These are phyloP conservation scores for Aradus depressus DNA, from an alignment of 2,888 invertebrate species.

Conservation along the genomic window DNA sequence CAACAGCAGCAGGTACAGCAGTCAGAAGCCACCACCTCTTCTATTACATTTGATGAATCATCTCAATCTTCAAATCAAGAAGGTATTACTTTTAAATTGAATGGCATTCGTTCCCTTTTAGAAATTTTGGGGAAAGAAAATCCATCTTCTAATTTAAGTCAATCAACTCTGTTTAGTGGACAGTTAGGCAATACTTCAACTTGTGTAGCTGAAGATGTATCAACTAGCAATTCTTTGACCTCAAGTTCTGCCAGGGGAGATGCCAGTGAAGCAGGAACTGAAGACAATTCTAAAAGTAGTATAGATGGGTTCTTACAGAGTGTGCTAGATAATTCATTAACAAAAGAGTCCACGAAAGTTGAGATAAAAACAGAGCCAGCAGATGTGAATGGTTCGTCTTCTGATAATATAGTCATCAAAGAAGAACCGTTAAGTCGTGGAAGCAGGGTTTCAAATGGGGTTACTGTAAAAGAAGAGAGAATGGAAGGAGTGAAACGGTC, in stretches of 20 bases:
- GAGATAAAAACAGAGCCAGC: conserved; percentile 44
- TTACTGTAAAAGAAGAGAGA: conserved; percentile 32
- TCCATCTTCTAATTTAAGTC: conserved; percentile 35
- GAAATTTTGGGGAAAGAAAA: conserved; percentile 14
- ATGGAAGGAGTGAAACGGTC: conserved; percentile 7
- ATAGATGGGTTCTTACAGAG: conserved; percentile 52
- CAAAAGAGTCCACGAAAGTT: conserved; percentile 41
- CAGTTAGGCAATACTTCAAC: conserved; percentile 35
- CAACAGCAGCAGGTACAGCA: background rate
- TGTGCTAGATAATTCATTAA: conserved; percentile 41
- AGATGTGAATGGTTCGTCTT: conserved; percentile 45
- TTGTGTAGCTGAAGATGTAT: conserved; percentile 37
- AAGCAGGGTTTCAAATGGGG: conserved; percentile 37
- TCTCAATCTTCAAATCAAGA: conserved; percentile 13
- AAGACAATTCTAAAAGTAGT: conserved; percentile 49
- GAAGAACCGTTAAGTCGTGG: background rate
- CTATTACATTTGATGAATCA: conserved; percentile 9
- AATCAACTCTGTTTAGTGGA: conserved; percentile 38
- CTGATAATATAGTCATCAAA: background rate
- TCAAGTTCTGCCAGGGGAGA: conserved; percentile 44
- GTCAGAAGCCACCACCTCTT: background rate
- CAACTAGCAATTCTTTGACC: conserved; percentile 46
- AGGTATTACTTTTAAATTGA: conserved; percentile 11
- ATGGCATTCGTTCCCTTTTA: conserved; percentile 14
- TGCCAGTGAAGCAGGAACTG: conserved; percentile 19